Conservation (phyloP, 2,797 vertebrate genomes). For the Tachyglossus aculeatus region DNA sequence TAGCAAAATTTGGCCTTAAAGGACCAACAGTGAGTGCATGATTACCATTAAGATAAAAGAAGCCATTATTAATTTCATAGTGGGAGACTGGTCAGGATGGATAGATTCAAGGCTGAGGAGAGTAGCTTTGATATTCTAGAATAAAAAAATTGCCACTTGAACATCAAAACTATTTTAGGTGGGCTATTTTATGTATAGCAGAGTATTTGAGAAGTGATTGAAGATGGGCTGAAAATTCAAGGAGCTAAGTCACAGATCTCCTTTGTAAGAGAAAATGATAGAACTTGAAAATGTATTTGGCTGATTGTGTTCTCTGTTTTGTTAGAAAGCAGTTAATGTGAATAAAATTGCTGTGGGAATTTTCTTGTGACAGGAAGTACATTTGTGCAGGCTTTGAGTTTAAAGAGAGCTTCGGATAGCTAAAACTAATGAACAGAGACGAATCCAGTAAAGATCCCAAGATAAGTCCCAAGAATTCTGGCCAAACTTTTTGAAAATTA, state of each 20-base stretch:
- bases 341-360: neutral
- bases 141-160: too few species aligned
- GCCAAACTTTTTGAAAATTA: neutral
- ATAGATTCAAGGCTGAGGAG: too few species aligned
- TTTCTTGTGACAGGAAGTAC: neutral
- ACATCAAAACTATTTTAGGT: too few species aligned
- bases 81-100: too few species aligned
- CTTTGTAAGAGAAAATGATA: neutral
- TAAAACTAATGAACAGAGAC: neutral
- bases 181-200: neutral
- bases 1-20: too few species aligned
- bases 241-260: neutral
- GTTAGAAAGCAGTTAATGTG: neutral
- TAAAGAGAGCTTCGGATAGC: neutral
- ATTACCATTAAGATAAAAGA: too few species aligned
- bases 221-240: neutral
- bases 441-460: neutral
- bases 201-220: conserved; percentile 8
- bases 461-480: neutral
- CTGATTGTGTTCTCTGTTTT: conserved; percentile 2
- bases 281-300: neutral
- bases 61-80: too few species aligned
- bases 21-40: too few species aligned
- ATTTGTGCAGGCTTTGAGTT: neutral
- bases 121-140: too few species aligned